phyloP scores from a whole-genome alignment of 2,888 invertebrate genomes.

The Xestia c-nigrum region DNA sequence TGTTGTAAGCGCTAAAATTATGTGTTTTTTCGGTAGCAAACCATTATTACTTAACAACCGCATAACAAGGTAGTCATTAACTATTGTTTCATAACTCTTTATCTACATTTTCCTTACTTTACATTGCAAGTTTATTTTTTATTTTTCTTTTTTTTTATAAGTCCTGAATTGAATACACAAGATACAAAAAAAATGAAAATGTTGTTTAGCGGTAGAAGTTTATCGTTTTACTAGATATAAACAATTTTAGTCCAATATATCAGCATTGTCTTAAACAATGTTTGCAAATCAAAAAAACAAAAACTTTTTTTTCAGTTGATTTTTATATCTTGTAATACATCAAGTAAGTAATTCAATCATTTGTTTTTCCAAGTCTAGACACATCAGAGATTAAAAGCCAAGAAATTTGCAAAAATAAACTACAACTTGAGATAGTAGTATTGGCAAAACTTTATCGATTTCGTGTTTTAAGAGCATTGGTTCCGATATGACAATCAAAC shows the following conservation, averaged over 20 bases:
- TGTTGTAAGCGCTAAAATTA: slow-evolving; percentile 62
- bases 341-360: slow-evolving; percentile 2
- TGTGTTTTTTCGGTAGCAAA: slow-evolving; percentile 46
- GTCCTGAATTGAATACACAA: no score
- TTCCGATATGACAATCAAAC: slow-evolving; percentile 41
- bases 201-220: no score
- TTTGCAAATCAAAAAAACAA: neutral
- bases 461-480: slow-evolving; percentile 13
- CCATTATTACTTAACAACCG: slow-evolving; percentile 58
- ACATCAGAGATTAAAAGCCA: slow-evolving; percentile 8
- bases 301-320: neutral
- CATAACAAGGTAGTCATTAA: slow-evolving; percentile 38
- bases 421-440: neutral
- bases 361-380: neutral
- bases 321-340: neutral
- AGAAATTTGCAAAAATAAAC: slow-evolving; percentile 9
- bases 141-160: no score
- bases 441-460: slow-evolving; percentile 24
- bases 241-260: neutral
- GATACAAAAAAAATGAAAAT: no score
- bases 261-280: neutral
- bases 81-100: slow-evolving; percentile 49
- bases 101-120: slow-evolving; percentile 41
- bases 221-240: no score
- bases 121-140: neutral